Percentiles rank a stretch among this genome's conserved stretches.
phyloP scores from a whole-genome alignment of 2,888 invertebrate genomes.

The Podabrus alpinus region DNA sequence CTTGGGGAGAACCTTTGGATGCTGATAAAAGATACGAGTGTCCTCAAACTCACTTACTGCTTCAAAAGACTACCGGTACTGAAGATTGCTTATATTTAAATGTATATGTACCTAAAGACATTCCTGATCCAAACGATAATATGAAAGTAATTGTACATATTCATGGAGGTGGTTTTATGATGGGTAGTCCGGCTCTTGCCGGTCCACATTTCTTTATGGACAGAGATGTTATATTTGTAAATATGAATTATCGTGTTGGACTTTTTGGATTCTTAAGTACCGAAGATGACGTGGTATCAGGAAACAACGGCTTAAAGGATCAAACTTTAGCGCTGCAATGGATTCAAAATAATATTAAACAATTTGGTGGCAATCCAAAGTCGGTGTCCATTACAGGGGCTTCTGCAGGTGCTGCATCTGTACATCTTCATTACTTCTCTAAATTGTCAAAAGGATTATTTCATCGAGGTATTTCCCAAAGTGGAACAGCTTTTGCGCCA shows the following conservation, averaged over 20 bases:
- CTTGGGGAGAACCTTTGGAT: constrained; percentile 12
- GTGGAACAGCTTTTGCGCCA: constrained; percentile 68
- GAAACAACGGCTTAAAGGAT: constrained; percentile 53
- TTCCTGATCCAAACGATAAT: constrained; percentile 49
- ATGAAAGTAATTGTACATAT: constrained; percentile 56
- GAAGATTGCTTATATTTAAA: constrained; percentile 72
- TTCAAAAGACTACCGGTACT: constrained; percentile 55
- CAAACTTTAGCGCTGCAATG: constrained; percentile 48
- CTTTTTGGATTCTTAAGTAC: constrained; percentile 50
- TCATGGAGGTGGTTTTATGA: constrained; percentile 57
- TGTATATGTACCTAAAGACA: constrained; percentile 62
- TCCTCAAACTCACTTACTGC: constrained; percentile 20
- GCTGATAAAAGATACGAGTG: constrained; percentile 43
- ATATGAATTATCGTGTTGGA: constrained; percentile 48
- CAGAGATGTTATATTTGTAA: constrained; percentile 48
- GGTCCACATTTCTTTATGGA: constrained; percentile 54
- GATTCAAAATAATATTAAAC: constrained; percentile 48
- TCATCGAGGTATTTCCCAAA: constrained; percentile 68
- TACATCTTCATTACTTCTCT: constrained; percentile 51
- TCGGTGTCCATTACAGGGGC: constrained; percentile 49
- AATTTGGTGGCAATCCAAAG: constrained; percentile 51
- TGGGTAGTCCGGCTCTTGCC: constrained; percentile 54
- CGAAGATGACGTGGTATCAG: constrained; percentile 48
- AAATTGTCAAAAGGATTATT: constrained; percentile 56
- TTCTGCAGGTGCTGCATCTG: constrained; percentile 50